Conservation (phyloP, 2,113 vertebrate genomes). For the Pimephales promelas region DNA sequence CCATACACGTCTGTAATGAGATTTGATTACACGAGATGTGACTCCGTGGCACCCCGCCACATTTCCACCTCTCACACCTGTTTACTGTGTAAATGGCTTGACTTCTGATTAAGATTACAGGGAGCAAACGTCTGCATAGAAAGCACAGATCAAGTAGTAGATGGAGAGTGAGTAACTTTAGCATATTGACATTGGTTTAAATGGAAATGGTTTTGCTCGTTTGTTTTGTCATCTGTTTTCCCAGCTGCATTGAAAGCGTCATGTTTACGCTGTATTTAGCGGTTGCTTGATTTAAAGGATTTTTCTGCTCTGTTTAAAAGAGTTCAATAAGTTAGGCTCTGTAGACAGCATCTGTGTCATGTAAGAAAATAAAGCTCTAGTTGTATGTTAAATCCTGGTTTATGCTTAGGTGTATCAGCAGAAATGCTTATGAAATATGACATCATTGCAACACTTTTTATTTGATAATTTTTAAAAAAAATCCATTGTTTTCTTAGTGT, state of each 20-base stretch:
- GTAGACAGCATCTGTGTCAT: neutral
- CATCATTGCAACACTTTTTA: neutral
- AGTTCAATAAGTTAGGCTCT: neutral
- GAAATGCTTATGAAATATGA: neutral
- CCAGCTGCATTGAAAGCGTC: neutral
- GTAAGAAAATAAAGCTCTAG: neutral
- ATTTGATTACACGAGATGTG: constrained; percentile 41
- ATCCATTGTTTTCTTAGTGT: too few relatives aligned
- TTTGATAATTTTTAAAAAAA: too few relatives aligned
- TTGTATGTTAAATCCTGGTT: neutral
- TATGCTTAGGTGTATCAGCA: neutral
- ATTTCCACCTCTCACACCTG: constrained; percentile 41
- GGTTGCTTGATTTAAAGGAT: neutral
- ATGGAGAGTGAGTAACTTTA: constrained; percentile 15
- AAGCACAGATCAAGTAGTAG: constrained; percentile 23
- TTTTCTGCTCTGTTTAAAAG: neutral
- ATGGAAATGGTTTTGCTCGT: constrained; percentile 1
- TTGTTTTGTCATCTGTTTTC: neutral
- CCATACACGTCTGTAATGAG: constrained; percentile 39
- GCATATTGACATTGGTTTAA: constrained; percentile 25
- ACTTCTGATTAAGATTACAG: constrained; percentile 36
- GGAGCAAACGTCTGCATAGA: neutral
- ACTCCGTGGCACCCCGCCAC: constrained; percentile 18
- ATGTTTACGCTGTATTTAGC: neutral
- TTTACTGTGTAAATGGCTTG: constrained; percentile 21